Evolutionary conservation across 1,140 invertebrate species (phyloP).

Genomic region (Linepithema humile): DNA sequence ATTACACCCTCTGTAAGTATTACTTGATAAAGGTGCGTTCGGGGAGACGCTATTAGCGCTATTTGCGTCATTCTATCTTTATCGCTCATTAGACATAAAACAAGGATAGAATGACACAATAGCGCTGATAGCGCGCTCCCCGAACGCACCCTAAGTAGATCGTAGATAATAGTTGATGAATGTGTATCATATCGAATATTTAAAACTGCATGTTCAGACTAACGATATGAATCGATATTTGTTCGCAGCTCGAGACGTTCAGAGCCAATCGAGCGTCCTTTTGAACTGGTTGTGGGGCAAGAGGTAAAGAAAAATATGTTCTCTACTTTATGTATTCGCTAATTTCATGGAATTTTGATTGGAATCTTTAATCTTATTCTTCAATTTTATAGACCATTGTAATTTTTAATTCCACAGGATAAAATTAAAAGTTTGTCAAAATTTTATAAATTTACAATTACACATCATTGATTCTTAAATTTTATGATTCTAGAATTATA

Average conservation of each 20-base stretch:
- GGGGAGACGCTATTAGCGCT: no score
- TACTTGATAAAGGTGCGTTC: no score
- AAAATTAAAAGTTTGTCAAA: not conserved
- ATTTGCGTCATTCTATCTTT: no score
- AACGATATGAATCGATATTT: conserved; percentile 15
- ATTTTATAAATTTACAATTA: not conserved
- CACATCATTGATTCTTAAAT: not conserved
- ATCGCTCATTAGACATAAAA: no score
- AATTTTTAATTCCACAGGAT: not conserved
- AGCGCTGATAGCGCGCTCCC: no score
- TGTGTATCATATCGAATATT: not conserved
- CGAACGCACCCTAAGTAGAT: no score
- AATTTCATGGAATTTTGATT: not conserved
- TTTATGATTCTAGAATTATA: not conserved
- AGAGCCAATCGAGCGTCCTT: conserved; percentile 90
- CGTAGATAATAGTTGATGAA: not conserved
- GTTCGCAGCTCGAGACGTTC: conserved; percentile 89
- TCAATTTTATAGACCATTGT: not conserved
- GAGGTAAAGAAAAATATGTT: conserved; percentile 73
- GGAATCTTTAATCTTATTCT: not conserved
- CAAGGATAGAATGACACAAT: no score
- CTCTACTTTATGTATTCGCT: not conserved
- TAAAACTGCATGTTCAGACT: not conserved
- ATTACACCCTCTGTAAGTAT: conserved; percentile 89
- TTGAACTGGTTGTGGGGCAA: conserved; percentile 92